Evolutionary conservation across 2,888 invertebrate genomes (phyloP).

Genomic region (Sipunculus nudus): DNA sequence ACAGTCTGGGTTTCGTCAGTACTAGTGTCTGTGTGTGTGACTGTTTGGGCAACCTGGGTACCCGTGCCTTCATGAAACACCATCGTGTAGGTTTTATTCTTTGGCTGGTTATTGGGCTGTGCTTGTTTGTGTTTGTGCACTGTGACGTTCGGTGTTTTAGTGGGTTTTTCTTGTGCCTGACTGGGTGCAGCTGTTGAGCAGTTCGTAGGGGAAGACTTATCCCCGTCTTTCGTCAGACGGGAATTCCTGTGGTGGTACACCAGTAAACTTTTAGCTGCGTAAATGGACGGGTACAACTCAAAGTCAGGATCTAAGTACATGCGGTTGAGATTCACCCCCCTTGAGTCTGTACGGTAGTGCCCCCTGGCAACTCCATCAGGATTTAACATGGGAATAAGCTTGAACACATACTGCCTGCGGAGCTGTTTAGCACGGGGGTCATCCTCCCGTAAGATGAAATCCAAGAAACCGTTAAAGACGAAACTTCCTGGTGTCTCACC

Average conservation of each 20-base stretch:
- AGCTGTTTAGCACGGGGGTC: constrained; percentile 80
- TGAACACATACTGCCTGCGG: constrained; percentile 79
- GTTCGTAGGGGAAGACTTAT: no score
- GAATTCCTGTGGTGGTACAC: constrained; percentile 68
- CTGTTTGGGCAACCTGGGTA: no score
- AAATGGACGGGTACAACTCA: constrained; percentile 82
- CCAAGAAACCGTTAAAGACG: constrained; percentile 88
- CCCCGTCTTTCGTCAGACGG: no score
- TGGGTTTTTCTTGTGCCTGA: no score
- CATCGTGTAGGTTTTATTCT: no score
- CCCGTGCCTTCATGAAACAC: no score
- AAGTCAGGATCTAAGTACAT: constrained; percentile 84
- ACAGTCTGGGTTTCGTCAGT: no score
- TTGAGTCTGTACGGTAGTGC: constrained; percentile 79
- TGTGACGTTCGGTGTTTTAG: no score
- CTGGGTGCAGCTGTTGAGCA: no score
- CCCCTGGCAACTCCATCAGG: constrained; percentile 90
- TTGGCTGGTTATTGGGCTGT: no score
- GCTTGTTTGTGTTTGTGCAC: no score
- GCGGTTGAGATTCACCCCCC: constrained; percentile 88
- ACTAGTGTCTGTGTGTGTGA: no score
- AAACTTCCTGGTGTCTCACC: constrained; percentile 92
- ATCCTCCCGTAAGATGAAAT: constrained; percentile 77
- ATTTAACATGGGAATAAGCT: constrained; percentile 88
- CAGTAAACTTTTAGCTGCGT: constrained; percentile 79